Base-by-base conservation (phyloP, 2,888 invertebrate species). In the Chironomus riparius region DNA sequence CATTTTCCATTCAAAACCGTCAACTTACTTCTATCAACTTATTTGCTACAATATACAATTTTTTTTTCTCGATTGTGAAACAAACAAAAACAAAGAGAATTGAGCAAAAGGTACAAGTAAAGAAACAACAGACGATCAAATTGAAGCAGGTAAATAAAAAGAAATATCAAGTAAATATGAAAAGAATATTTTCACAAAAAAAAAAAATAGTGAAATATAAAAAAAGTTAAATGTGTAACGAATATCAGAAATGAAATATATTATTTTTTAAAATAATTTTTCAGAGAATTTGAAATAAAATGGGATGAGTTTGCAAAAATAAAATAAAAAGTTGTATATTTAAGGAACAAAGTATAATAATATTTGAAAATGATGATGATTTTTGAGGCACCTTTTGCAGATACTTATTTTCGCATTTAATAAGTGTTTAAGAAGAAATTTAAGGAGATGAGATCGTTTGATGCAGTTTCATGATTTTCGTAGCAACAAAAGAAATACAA, bases 111-210 rank as follows among this genome's bases (percentile, higher is more conserved):
- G 65, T 65, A 65, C 65, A 65, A 18, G 12, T 18, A 62, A 72
- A 72, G 61, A 62, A 28, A 61, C 24, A 72, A 50, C 62, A 72
- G 72, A 61, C 72, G 72, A 72, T 72, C 72, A 62, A 72, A 72
- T 72, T 72, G 72, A 72, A 38, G 72, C 72, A 72, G 72, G 72
- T 72, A 72, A 72, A 72, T 50, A 21, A 22, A 47, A 47, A n/a
- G n/a, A 69, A 72, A 47, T 50, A 62, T 72, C 72, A 62, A 72
- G 72, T 72, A 72, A 72, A 72, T 62, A 62, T 38, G 22, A 72
- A 38, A 72, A 72, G 72, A 62, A 65, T 72, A 21, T 72, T 62
- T 72, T 72, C 21, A 62, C 61, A 62, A 47, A 56, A 56, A 72
- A 24, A 50, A 48, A 65, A 65, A 65, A 65, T 65, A 24, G 65